Evolutionary conservation across 2,113 vertebrate species (phyloP).

Genomic region (Xenopus laevis): DNA sequence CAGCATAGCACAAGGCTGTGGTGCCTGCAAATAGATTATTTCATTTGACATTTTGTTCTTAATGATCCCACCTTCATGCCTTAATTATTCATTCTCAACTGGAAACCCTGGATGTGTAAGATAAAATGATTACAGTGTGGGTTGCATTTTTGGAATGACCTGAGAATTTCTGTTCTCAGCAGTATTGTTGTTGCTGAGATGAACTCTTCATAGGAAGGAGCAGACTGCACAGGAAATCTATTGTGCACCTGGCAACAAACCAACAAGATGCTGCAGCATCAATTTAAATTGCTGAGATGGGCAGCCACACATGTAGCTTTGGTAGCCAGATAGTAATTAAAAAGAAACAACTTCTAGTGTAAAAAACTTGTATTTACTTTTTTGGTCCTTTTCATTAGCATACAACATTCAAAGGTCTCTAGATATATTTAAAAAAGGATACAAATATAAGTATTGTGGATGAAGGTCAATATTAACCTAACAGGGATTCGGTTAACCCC

Average conservation of each 20-base stretch:
- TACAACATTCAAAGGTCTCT: too few relatives aligned
- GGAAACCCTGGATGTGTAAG: neutral
- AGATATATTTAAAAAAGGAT: too few relatives aligned
- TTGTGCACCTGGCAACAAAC: constrained; percentile 14
- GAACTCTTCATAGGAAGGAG: constrained; percentile 4
- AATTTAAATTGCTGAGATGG: constrained; percentile 19
- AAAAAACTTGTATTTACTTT: neutral
- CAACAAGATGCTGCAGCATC: constrained; percentile 22
- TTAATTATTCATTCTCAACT: too few relatives aligned
- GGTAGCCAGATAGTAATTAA: constrained; percentile 9
- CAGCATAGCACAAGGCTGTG: too few relatives aligned
- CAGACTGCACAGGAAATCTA: constrained; percentile 2
- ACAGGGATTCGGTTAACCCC: too few relatives aligned
- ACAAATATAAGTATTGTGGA: too few relatives aligned
- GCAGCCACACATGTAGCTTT: constrained; percentile 9
- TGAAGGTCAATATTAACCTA: too few relatives aligned
- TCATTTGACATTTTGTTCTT: too few relatives aligned
- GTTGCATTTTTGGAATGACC: constrained; percentile 7
- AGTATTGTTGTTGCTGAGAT: constrained; percentile 7
- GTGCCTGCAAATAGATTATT: too few relatives aligned
- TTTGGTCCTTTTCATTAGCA: too few relatives aligned
- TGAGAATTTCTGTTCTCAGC: constrained; percentile 3
- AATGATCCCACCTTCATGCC: too few relatives aligned
- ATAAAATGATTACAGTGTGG: neutral
- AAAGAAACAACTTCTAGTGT: neutral